Evolutionary conservation across 2,888 invertebrate genomes (phyloP).

Genomic region (Caenorhabditis panamensis): DNA sequence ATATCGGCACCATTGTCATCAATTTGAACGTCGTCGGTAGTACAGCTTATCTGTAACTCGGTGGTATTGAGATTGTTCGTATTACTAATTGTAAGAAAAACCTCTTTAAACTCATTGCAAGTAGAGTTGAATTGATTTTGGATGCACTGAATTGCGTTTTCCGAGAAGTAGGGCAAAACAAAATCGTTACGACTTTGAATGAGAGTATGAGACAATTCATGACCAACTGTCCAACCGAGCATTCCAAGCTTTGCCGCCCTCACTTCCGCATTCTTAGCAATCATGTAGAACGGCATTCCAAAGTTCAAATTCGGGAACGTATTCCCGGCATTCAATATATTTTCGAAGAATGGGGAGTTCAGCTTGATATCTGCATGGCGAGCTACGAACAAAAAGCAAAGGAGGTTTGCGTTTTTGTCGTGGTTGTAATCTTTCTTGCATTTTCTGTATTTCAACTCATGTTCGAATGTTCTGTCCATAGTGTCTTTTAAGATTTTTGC

Average conservation of each 20-base stretch:
- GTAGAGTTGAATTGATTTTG: neutral
- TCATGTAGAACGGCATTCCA: neutral
- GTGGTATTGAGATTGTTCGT: too few species aligned
- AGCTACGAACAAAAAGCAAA: neutral
- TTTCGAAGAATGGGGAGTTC: neutral
- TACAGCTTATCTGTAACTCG: neutral
- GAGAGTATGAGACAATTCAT: neutral
- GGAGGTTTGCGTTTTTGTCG: neutral
- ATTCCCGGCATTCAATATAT: neutral
- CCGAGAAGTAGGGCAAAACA: neutral
- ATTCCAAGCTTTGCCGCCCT: neutral
- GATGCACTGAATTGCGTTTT: neutral
- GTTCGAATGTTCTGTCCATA: neutral
- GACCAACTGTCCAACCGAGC: neutral
- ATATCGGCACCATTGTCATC: constrained; percentile 19
- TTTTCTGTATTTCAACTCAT: neutral
- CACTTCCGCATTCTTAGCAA: neutral
- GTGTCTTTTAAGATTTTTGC: neutral
- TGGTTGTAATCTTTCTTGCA: neutral
- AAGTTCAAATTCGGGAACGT: neutral
- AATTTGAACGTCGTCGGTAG: neutral
- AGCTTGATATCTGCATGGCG: too few species aligned
- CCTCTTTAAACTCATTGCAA: constrained; percentile 2
- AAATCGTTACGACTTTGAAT: neutral
- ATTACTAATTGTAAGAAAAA: neutral